Base-by-base conservation (phyloP, 1,140 invertebrate genomes). In the Scaptomyza montana region DNA sequence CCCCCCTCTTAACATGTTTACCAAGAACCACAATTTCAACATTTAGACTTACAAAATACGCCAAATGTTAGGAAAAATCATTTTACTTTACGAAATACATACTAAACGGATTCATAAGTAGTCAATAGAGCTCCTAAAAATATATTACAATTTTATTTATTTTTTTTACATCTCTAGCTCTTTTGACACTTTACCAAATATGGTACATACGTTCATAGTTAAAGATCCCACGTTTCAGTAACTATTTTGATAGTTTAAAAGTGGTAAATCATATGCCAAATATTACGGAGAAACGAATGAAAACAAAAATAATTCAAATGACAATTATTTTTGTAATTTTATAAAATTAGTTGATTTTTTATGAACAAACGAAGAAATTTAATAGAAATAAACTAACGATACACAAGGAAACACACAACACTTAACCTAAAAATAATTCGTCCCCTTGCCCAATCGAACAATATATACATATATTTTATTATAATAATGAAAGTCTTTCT, bases 261-360 rank as follows among this genome's bases (percentile, higher is more conserved):
- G 74, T 77, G 75, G 84, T 89, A 76, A 74, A 89, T 79, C 76
- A 68, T 67, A 77, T 68, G 82, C 82, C 82, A 87, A 87, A 87
- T 86, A 76, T 86, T 82, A 39, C 72, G 49, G 45, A 45, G 16
- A 65, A 68, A 60, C 59, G 65, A 45, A 71, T 67, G 66, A 45
- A 66, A 78, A 74, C 66, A 63, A 76, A 67, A 87, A 82, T 87
- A 87, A 87, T 81, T 81, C 51, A 56, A 47, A 77, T 66, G 59
- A 84, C 70, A 89, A 84, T 89, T 89, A 89, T 89, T 89, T 89
- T 89, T 89, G 84, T 89, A 89, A 89, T 89, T 89, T 89, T 89
- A 89, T 84, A 89, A 89, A 80, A 87, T 79, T 70, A 70, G 84
- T 86, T 86, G 71, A 72, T 67, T 72, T 85, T 86, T 87, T 66